These are phyloP conservation scores for Phocoena phocoena DNA, from an alignment of 2,113 vertebrate genomes.

Conservation along the genomic window DNA sequence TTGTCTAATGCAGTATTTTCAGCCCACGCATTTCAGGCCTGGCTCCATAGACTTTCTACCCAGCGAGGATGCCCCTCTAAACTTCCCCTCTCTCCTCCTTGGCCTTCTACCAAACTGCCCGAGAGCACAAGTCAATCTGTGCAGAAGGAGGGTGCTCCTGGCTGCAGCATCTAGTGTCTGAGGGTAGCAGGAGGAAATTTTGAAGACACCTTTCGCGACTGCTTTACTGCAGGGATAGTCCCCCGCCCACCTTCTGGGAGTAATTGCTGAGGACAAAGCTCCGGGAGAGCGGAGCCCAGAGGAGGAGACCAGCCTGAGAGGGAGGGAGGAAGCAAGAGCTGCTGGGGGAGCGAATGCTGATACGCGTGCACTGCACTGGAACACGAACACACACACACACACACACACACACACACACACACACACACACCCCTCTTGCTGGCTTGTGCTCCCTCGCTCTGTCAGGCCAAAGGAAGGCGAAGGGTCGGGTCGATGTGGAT, in stretches of 20 bases:
- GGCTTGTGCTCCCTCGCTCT: not conserved
- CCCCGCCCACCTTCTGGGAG: conserved; percentile 6
- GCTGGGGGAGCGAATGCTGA: not conserved
- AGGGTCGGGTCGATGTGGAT: not conserved
- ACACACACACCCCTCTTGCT: not conserved
- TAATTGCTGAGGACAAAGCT: conserved; percentile 70
- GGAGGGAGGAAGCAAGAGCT: not conserved
- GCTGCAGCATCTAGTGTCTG: not conserved
- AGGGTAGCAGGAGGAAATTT: not conserved
- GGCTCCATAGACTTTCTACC: not conserved
- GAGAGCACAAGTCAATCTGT: not conserved
- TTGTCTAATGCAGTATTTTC: not conserved
- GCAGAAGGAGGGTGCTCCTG: not conserved
- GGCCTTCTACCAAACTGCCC: not conserved
- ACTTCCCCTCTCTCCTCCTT: not conserved
- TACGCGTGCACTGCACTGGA: not conserved
- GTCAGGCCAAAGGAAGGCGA: not conserved
- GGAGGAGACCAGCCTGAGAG: not conserved
- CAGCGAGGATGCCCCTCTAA: not conserved
- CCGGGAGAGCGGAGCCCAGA: not conserved
- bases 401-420: not conserved
- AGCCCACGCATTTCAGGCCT: not conserved
- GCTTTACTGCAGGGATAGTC: no score
- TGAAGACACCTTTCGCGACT: not conserved
- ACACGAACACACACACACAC: not conserved